These are phyloP conservation scores for Zaprionus gabonicus DNA, from an alignment of 1,140 invertebrate genomes.

Conservation along the genomic window DNA sequence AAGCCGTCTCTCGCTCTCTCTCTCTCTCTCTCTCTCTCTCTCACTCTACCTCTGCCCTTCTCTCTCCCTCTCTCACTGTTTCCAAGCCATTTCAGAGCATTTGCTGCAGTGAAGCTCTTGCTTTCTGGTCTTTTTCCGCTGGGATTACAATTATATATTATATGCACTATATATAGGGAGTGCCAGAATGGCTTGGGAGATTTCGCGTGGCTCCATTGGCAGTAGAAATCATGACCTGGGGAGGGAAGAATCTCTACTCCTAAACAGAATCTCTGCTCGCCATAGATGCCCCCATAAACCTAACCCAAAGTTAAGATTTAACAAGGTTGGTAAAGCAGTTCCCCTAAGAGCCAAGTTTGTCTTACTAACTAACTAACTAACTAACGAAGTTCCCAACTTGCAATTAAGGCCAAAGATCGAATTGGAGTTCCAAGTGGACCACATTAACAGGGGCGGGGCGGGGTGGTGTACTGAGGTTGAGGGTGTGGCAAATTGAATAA, in stretches of 20 bases:
- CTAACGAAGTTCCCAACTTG: constrained; percentile 36
- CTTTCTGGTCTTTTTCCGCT: constrained; percentile 25
- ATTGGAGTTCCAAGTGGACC: constrained; percentile 17
- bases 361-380: neutral
- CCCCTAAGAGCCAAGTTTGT: neutral
- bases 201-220: neutral
- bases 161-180: constrained; percentile 19
- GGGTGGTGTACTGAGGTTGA: neutral
- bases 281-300: neutral
- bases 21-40: neutral
- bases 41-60: no score
- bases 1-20: neutral
- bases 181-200: constrained; percentile 13
- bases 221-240: neutral
- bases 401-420: constrained; percentile 72
- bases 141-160: constrained; percentile 34
- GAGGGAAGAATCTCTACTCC: neutral
- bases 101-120: constrained; percentile 1
- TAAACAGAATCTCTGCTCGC: neutral
- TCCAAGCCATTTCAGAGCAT: neutral
- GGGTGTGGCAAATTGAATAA: constrained; percentile 67
- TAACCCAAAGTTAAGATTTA: neutral
- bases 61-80: neutral
- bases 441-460: neutral
- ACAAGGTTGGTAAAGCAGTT: neutral